Percentiles rank a stretch among this genome's conserved stretches.
These are phyloP conservation scores for Drosophila neotestacea DNA, from an alignment of 2,888 invertebrate species.

Conservation along the genomic window DNA sequence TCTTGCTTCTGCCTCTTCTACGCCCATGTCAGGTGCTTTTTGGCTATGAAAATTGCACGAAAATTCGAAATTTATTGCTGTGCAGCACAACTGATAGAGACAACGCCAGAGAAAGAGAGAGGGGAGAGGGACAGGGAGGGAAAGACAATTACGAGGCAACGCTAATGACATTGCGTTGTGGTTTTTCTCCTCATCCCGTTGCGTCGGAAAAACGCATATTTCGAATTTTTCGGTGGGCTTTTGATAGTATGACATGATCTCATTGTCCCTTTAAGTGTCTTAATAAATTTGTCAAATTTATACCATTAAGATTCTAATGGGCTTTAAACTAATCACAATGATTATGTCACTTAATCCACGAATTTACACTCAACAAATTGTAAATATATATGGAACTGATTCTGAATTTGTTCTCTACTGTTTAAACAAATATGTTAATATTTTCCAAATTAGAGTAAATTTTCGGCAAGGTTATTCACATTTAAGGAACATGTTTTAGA, in stretches of 20 bases:
- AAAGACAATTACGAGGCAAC: slow-evolving; percentile 12
- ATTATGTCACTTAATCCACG: neutral
- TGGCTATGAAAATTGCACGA: slow-evolving; percentile 56
- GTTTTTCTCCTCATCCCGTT: slow-evolving; percentile 12
- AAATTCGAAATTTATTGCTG: slow-evolving; percentile 70
- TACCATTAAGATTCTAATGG: slow-evolving; percentile 2
- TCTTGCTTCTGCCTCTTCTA: neutral
- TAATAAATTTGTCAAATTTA: slow-evolving; percentile 14
- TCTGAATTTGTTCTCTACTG: too few relatives aligned
- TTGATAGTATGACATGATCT: slow-evolving; percentile 16
- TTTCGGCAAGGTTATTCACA: too few relatives aligned
- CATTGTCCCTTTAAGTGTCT: slow-evolving; percentile 12
- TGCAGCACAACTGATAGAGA: slow-evolving; percentile 7
- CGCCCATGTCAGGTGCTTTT: slow-evolving; percentile 7
- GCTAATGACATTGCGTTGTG: slow-evolving; percentile 43
- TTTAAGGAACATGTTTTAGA: too few relatives aligned
- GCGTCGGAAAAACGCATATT: slow-evolving; percentile 25
- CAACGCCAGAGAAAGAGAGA: neutral
- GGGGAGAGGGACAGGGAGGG: neutral
- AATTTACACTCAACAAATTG: neutral
- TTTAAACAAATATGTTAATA: too few relatives aligned
- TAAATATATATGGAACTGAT: neutral
- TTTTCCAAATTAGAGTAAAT: too few relatives aligned
- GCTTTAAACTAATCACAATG: slow-evolving; percentile 1
- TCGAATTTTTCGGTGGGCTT: slow-evolving; percentile 15